Base-by-base conservation (phyloP, 2,888 invertebrate species). In the Leptarthrus brevirostris region DNA sequence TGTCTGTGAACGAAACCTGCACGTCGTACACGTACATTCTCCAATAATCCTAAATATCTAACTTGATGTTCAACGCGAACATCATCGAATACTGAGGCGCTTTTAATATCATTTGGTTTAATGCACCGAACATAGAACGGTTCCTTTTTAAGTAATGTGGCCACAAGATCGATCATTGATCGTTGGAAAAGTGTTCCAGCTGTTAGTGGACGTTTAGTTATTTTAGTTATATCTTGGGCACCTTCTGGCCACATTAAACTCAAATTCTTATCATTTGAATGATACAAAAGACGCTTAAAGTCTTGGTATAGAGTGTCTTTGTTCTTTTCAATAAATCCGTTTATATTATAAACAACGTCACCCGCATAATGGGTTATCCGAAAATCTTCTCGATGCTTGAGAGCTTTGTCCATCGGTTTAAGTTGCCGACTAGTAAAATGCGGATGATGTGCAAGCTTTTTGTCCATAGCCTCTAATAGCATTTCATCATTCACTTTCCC, bases 1-100 rank as follows among this genome's bases (percentile, higher is more conserved):
- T 96, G 95, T 52, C 98, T 90, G 85, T 95, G 93, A n/a, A 97
- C 98, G 86, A 98, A 98, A 52, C 98, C 98, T 73, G 98, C 98
- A 81, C 98, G 89, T 3, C 98, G 89, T 16, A 98, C 98, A 75
- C 97, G 90, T 54, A 98, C 95, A 86, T 98, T 98, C 87, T 98
- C 98, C 72, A 98, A 89, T 24, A 98, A 87, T 0, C 98, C 98
- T 52, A 98, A 88, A 86, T 98, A 98, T 49, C 85, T 82, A 20
- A 86, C 86, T 78, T 86, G 85, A 79, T 86, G 85, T 77, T 85
- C 81, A 2, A 85, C 82, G 0, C 96, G 89, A 82, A 93, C 92
- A 12, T 92, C 90, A 83, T 98, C 95, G 86, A 98, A 97, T 47
- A 90, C 87, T 44, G 89, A 88, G 0, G 97, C 91, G 40, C 95